Conservation (phyloP, 2,888 invertebrate genomes). For the Hypomecis punctinalis region DNA sequence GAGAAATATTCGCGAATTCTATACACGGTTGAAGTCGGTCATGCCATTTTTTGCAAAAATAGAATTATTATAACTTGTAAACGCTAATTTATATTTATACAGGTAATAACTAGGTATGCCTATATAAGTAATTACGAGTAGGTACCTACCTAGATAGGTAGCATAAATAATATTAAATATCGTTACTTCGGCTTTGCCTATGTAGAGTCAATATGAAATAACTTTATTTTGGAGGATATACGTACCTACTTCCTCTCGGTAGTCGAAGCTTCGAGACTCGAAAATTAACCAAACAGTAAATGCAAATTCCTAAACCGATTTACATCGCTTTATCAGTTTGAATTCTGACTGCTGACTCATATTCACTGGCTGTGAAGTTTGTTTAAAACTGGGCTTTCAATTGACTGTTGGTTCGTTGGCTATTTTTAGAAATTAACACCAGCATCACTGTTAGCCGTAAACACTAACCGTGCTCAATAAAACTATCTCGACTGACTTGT, state of each 20-base stretch:
- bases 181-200: too few relatives aligned
- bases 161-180: too few relatives aligned
- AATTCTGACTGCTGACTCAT: slow-evolving; percentile 13
- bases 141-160: too few relatives aligned
- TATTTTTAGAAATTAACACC: slow-evolving; percentile 63
- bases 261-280: background rate
- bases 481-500: slow-evolving; percentile 1
- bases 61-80: too few relatives aligned
- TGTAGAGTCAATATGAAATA: too few relatives aligned
- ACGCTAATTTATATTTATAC: too few relatives aligned
- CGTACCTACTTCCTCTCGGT: background rate
- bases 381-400: slow-evolving; percentile 36
- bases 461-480: slow-evolving; percentile 37
- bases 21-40: too few relatives aligned
- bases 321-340: slow-evolving; percentile 7
- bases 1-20: too few relatives aligned
- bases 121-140: too few relatives aligned
- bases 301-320: slow-evolving; percentile 4
- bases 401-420: slow-evolving; percentile 31
- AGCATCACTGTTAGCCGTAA: slow-evolving; percentile 35
- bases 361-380: slow-evolving; percentile 11
- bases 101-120: too few relatives aligned
- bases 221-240: too few relatives aligned
- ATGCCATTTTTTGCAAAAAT: too few relatives aligned
- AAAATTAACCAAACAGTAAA: background rate